phyloP scores from a whole-genome alignment of 2,888 invertebrate genomes.

The Eupithecia subumbrata region DNA sequence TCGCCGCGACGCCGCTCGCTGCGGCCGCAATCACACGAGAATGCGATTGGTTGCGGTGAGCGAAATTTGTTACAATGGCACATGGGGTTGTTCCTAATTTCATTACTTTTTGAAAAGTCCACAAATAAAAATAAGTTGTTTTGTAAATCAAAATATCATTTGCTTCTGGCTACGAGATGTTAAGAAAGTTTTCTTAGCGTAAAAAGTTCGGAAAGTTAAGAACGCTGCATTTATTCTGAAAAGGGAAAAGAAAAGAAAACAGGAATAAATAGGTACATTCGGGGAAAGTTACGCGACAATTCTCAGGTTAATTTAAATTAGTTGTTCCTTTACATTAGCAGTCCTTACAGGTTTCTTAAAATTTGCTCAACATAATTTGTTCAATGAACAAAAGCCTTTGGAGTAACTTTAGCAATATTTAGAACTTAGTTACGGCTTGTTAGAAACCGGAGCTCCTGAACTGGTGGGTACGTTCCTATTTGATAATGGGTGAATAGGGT shows the following conservation, averaged over 20 bases:
- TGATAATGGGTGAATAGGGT: neutral
- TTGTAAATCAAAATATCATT: neutral
- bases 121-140: neutral
- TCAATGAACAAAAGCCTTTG: constrained; percentile 1
- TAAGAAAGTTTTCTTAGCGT: neutral
- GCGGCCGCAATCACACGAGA: constrained; percentile 24
- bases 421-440: neutral
- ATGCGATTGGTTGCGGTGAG: constrained; percentile 21
- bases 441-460: neutral
- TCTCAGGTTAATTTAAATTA: neutral
- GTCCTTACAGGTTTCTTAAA: constrained; percentile 3
- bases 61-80: neutral
- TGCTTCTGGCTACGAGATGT: neutral
- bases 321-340: constrained; percentile 7
- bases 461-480: neutral
- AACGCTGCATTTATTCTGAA: neutral
- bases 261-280: neutral
- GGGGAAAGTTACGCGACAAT: neutral
- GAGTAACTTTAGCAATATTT: neutral
- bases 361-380: constrained; percentile 2
- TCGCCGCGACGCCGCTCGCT: constrained; percentile 11
- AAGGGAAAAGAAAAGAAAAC: neutral
- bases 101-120: neutral
- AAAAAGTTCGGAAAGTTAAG: neutral
- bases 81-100: neutral